Base-by-base conservation (phyloP, 2,888 invertebrate genomes). In the Oxytorus armatus region DNA sequence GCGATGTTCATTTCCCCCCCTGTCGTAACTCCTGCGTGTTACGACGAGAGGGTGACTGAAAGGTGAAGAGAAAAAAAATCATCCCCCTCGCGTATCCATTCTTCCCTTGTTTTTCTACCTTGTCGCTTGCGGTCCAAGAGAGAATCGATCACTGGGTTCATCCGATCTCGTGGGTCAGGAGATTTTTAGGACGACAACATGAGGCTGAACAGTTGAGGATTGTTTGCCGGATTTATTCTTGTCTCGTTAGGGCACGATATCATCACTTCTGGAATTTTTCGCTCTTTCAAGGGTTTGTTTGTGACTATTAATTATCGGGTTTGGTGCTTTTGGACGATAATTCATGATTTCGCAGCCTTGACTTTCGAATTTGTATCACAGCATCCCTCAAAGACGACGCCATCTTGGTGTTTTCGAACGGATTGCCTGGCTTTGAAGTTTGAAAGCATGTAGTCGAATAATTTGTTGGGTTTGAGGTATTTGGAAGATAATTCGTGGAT, bases 11-110 rank as follows among this genome's bases (percentile, higher is more conserved):
- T n/a, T n/a, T n/a, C 74, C 63, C 29, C 1, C 8, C 18, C 68
- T 69, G 25, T 16, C 29, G 69, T n/a, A 59, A 10, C 59, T 68
- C 53, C 36, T 42, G 49, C 74, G 36, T 75, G n/a, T n/a, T n/a
- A n/a, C 47, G 44, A 49, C 39, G 33, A 29, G 78, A 83, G 89
- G 88, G 87, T 87, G 85, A 76, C 81, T 86, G 84, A 86, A 73
- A 86, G 44, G 65, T 53, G 49, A 70, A 65, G 3, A 16, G 3
- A 1, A 36, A 36, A 49, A 72, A 59, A 78, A 72, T 55, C 74
- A 44, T 80, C 79, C 77, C 81, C 66, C 29, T 53, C 74, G 57
- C 74, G 57, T 42, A 65, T 61, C 36, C 83, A 79, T 7, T 36
- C 14, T 18, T 2, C 16, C 47, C 42, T 18, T 66, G 23, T 16